Evolutionary conservation across 2,113 vertebrate species (phyloP).

Genomic region (Muntiacus muntjak): DNA sequence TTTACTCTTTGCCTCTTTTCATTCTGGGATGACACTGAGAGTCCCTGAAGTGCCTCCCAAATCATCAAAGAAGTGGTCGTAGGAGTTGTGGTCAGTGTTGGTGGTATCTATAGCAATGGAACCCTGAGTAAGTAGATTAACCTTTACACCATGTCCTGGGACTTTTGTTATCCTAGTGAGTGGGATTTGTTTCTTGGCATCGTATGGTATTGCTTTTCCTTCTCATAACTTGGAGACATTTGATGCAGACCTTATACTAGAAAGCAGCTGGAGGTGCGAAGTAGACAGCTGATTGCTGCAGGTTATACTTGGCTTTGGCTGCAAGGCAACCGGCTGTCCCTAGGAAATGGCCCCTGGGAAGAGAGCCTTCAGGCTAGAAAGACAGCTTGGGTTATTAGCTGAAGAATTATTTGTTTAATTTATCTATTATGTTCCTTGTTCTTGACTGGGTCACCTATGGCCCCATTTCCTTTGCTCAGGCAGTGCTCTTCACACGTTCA

Average conservation of each 20-base stretch:
- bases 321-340: not conserved
- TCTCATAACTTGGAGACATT: not conserved
- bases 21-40: not conserved
- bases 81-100: not conserved
- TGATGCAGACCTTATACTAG: not conserved
- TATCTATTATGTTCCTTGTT: not conserved
- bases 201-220: not conserved
- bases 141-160: not conserved
- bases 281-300: not conserved
- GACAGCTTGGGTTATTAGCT: not conserved
- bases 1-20: not conserved
- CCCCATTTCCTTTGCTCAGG: not conserved
- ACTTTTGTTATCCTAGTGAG: rapidly evolving
- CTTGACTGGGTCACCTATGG: not conserved
- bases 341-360: not conserved
- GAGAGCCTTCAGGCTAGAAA: not conserved
- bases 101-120: not conserved
- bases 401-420: not conserved
- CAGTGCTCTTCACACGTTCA: not conserved
- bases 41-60: not conserved
- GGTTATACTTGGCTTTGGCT: not conserved
- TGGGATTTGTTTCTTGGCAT: too few relatives aligned
- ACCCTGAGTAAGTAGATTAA: not conserved
- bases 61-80: not conserved
- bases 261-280: not conserved